phyloP scores from a whole-genome alignment of 2,797 vertebrate species.

The Pempheris klunzingeri region DNA sequence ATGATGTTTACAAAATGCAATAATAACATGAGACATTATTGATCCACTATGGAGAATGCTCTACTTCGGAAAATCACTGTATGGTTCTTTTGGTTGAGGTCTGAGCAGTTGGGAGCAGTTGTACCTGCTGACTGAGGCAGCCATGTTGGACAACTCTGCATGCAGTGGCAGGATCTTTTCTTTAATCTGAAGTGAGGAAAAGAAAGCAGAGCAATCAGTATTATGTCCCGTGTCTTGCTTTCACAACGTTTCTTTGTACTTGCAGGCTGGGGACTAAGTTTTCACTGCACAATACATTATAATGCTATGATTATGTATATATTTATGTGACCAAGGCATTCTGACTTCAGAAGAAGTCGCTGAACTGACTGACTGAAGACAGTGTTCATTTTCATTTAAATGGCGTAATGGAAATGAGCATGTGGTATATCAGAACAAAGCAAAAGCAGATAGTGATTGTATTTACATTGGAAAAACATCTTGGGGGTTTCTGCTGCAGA shows the following conservation, averaged over 20 bases:
- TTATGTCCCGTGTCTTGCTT: conserved; percentile 7
- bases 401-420: conserved; percentile 20
- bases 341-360: no score
- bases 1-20: conserved; percentile 50
- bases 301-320: background rate
- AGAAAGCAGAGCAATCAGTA: conserved; percentile 25
- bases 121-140: conserved; percentile 72
- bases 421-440: conserved; percentile 5
- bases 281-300: background rate
- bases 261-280: background rate
- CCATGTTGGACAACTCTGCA: conserved; percentile 53
- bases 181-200: conserved; percentile 54
- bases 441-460: background rate
- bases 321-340: background rate
- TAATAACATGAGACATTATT: conserved; percentile 39
- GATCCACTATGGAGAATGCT: conserved; percentile 6
- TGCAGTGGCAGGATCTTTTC: conserved; percentile 47
- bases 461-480: conserved; percentile 22
- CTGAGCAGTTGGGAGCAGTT: conserved; percentile 32
- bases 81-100: conserved; percentile 27
- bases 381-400: background rate
- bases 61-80: conserved; percentile 19
- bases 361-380: no score
- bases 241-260: background rate
- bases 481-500: conserved; percentile 25